A percentile compares a stretch with the other conserved stretches of the same genome.
Evolutionary conservation across 2,797 vertebrate genomes (phyloP).

Genomic region (Cryptoblepharus egeriae): DNA sequence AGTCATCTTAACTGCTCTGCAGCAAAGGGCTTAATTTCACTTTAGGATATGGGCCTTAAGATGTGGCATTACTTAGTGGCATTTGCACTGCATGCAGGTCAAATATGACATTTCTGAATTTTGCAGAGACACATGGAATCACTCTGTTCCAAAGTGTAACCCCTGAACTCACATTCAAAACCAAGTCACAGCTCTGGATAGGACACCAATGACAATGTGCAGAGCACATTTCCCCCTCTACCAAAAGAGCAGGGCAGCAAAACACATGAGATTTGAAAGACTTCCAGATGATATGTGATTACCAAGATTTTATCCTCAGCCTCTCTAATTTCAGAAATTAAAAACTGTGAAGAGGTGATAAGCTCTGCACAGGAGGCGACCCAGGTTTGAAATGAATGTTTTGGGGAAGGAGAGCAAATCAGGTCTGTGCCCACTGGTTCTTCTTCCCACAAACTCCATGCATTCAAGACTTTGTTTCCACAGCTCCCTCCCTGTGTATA

Average conservation of each 20-base stretch:
- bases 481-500: neutral
- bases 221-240: neutral
- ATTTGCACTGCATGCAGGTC: neutral
- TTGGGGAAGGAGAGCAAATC: neutral
- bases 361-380: neutral
- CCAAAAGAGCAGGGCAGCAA: too few relatives aligned
- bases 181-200: neutral
- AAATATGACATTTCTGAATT: fast-evolving
- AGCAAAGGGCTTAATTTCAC: too few relatives aligned
- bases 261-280: neutral
- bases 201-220: too few relatives aligned
- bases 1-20: too few relatives aligned
- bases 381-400: neutral
- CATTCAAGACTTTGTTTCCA: neutral
- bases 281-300: neutral
- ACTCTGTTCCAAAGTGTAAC: neutral
- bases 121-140: fast-evolving
- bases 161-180: neutral
- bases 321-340: neutral
- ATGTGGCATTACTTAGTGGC: too few relatives aligned
- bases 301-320: neutral
- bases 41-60: too few relatives aligned
- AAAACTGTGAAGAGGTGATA: neutral
- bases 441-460: neutral
- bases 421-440: neutral